Evolutionary conservation across 2,888 invertebrate genomes (phyloP).

Genomic region (Drosophila dives): DNA sequence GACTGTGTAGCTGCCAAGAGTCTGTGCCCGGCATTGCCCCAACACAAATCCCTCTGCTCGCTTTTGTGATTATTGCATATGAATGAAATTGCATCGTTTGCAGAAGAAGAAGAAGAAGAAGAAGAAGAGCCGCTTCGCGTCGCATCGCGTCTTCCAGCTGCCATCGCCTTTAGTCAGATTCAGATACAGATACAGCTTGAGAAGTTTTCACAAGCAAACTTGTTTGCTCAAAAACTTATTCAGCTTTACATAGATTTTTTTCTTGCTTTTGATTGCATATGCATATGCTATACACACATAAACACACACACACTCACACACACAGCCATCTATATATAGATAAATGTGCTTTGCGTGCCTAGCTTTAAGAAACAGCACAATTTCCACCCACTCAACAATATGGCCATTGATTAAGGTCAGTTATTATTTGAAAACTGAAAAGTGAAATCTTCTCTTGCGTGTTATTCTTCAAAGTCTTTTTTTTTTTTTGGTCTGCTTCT

Average conservation of each 20-base stretch:
- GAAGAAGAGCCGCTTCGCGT: constrained; percentile 36
- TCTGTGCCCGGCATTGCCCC: background rate
- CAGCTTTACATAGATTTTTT: constrained; percentile 29
- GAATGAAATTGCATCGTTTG: constrained; percentile 70
- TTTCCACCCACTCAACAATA: constrained; percentile 53
- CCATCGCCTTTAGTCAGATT: constrained; percentile 25
- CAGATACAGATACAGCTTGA: constrained; percentile 59
- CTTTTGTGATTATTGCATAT: constrained; percentile 54
- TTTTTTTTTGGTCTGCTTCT: constrained; percentile 4
- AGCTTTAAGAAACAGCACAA: constrained; percentile 30
- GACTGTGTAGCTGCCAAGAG: constrained; percentile 54
- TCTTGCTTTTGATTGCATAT: constrained; percentile 60
- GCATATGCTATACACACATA: constrained; percentile 26
- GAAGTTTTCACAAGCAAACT: constrained; percentile 73
- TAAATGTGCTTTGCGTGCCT: constrained; percentile 14
- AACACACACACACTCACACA: background rate
- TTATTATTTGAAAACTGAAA: constrained; percentile 60
- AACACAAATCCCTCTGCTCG: background rate
- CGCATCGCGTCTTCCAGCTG: constrained; percentile 59
- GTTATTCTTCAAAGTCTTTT: constrained; percentile 16
- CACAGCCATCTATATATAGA: background rate
- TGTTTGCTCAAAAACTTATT: constrained; percentile 56
- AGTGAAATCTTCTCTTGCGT: constrained; percentile 63
- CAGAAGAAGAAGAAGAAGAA: background rate
- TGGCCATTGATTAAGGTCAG: constrained; percentile 75